Conservation (phyloP, 1,140 invertebrate genomes). For the Plectrocnemia conspersa region DNA sequence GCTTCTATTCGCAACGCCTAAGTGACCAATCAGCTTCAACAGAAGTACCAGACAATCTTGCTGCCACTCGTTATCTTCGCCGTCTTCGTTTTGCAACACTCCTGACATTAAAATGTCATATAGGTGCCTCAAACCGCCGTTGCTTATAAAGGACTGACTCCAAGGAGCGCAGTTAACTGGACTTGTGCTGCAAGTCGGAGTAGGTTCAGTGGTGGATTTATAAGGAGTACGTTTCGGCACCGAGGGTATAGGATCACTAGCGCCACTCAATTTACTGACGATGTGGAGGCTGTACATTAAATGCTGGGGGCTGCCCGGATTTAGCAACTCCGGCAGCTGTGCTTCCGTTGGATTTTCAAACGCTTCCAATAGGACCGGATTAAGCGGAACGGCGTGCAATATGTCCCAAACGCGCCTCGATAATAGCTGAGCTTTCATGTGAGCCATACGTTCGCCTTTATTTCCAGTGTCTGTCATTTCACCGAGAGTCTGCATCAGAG, state of each 20-base stretch:
- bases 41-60: constrained; percentile 88
- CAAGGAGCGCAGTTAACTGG: constrained; percentile 51
- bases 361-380: constrained; percentile 74
- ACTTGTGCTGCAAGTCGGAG: constrained; percentile 41
- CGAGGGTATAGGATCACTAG: constrained; percentile 36
- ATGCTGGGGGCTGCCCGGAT: constrained; percentile 85
- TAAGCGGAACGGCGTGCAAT: constrained; percentile 84
- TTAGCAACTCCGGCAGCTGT: constrained; percentile 68
- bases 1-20: constrained; percentile 63
- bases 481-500: constrained; percentile 82
- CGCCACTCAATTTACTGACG: constrained; percentile 62
- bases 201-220: constrained; percentile 37
- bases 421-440: constrained; percentile 85
- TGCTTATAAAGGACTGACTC: constrained; percentile 77
- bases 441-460: constrained; percentile 67
- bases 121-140: constrained; percentile 79
- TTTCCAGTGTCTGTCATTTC: constrained; percentile 72
- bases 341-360: constrained; percentile 69
- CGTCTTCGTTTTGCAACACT: constrained; percentile 60
- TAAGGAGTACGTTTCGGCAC: constrained; percentile 17
- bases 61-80: constrained; percentile 82
- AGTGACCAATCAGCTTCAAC: constrained; percentile 76
- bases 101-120: constrained; percentile 91
- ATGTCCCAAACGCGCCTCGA: constrained; percentile 92
- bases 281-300: constrained; percentile 94